A percentile compares a stretch with the other conserved stretches of the same genome.
These are phyloP conservation scores for Philaenus spumarius DNA, from an alignment of 1,140 invertebrate species.

Conservation along the genomic window DNA sequence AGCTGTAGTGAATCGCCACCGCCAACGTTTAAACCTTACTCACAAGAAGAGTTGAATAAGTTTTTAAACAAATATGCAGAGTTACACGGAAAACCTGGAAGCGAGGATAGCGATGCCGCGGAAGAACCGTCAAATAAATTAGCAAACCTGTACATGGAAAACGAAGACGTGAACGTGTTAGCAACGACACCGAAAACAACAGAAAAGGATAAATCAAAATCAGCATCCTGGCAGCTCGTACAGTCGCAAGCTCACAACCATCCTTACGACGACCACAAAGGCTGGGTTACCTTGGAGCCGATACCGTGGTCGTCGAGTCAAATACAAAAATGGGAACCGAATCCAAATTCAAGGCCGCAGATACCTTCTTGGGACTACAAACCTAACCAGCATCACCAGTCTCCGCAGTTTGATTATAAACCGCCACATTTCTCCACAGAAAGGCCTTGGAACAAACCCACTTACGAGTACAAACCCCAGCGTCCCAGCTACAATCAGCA, in stretches of 20 bases:
- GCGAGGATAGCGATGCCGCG: not conserved
- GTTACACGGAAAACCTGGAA: conserved; percentile 11
- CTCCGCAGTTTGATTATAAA: conserved; percentile 2
- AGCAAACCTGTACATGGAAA: conserved; percentile 27
- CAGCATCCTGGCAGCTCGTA: conserved; percentile 37
- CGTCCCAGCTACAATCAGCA: not conserved
- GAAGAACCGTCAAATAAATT: conserved; percentile 23
- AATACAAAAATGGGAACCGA: conserved; percentile 66
- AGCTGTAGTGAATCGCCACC: conserved; percentile 9
- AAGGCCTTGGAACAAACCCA: conserved; percentile 36
- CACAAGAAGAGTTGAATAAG: conserved; percentile 32
- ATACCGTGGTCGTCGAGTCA: conserved; percentile 72
- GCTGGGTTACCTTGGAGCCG: conserved; percentile 69
- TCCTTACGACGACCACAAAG: conserved; percentile 58
- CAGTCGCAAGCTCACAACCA: conserved; percentile 43
- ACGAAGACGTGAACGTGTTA: conserved; percentile 27
- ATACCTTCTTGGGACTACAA: conserved; percentile 17
- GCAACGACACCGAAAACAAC: conserved; percentile 19
- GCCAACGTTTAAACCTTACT: conserved; percentile 32
- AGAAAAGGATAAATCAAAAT: conserved; percentile 33
- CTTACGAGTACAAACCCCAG: conserved; percentile 30
- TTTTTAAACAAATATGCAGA: conserved; percentile 29
- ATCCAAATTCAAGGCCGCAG: conserved; percentile 33
- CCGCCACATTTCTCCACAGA: conserved; percentile 32
- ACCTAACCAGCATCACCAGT: not conserved